Conservation (phyloP, 2,888 invertebrate genomes). For the Orchesella flavescens region DNA sequence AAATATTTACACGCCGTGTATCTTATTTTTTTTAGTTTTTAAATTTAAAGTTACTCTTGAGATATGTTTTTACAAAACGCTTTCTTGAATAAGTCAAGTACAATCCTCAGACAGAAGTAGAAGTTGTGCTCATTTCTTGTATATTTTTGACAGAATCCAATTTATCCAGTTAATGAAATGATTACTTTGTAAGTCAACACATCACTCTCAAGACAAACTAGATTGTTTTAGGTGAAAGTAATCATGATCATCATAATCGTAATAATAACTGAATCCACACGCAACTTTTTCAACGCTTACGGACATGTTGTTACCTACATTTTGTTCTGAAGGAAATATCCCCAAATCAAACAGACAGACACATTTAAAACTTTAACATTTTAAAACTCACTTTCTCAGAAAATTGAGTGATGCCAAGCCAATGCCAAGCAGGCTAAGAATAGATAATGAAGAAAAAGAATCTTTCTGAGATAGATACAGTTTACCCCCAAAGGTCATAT, state of each 20-base stretch:
- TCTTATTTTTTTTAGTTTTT: no score
- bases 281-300: not conserved
- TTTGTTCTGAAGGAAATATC: not conserved
- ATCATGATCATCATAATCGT: no score
- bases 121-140: not conserved
- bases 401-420: no score
- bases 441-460: not conserved
- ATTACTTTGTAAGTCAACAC: slow-evolving; percentile 54
- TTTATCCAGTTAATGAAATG: slow-evolving; percentile 62
- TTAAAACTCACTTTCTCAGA: no score
- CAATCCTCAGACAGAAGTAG: no score
- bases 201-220: not conserved
- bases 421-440: not conserved
- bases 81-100: no score
- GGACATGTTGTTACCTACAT: not conserved
- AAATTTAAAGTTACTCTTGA: no score
- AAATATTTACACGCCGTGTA: no score
- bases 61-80: no score
- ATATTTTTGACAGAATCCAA: slow-evolving; percentile 65
- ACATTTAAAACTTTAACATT: no score
- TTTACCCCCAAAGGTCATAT: slow-evolving; percentile 23
- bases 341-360: slow-evolving; percentile 4
- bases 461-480: slow-evolving; percentile 24
- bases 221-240: not conserved
- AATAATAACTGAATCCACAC: not conserved